Evolutionary conservation across 2,113 vertebrate genomes (phyloP), one percentile per base, ranked within the genome.

Genomic region (Euleptes europaea): DNA sequence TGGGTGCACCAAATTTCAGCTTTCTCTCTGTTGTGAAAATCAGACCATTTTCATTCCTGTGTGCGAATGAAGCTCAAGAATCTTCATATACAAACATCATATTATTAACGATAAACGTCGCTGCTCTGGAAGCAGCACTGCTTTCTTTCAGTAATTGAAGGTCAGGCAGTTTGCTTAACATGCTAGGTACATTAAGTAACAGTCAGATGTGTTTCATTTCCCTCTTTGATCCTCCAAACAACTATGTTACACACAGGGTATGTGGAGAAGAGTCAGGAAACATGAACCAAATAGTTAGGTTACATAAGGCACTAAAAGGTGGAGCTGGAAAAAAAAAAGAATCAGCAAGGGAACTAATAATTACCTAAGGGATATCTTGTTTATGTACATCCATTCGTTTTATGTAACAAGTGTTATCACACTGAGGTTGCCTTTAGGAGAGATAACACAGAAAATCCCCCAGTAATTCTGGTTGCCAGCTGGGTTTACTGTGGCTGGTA

Each of bases 281-380:
- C n/a, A 76, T 70, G 0, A 8, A 63, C 21, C 3, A 40, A 38
- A 67, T 21, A 14, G 1, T 0, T 33, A 82, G 75, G n/a, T 81
- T 88, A 8, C 2, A 3, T 70, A 78, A 83, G 31, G 74, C 88
- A 85, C 14, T 0, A 42, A 86, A 79, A 82, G 86, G 90, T 28
- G 74, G 92, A 84, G 88, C 19, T 75, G 70, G 26, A 78, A 84
- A 78, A 88, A 44, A 44, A n/a, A 11, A 57, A n/a, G 63, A 54
- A 35, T 63, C 72, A 83, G 77, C n/a, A 26, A 82, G 82, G 88
- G 82, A 78, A 92, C 80, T 90, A 65, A 67, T 81, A 87, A 76
- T 93, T 93, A 91, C 84, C 91, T 91, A 90, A 94, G 88, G 82
- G 28, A 82, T 60, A 70, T 33, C 13, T 85, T 93, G 83, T 91